Evolutionary conservation across 1,140 invertebrate species (phyloP).

Genomic region (Monomorium pharaonis): DNA sequence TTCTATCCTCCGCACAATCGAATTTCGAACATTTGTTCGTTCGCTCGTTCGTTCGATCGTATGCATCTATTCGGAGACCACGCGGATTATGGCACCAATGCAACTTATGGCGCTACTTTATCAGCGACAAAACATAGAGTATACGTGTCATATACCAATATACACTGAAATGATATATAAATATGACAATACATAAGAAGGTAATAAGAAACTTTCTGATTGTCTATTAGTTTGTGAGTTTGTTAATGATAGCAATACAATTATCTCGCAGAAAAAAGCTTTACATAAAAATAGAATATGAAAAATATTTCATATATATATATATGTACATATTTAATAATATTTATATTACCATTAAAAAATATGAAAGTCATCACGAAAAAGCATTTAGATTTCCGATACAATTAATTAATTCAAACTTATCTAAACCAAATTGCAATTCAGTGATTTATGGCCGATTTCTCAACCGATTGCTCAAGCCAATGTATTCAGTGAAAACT

Average conservation of each 20-base stretch:
- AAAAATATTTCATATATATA: no score
- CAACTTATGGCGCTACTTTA: background rate
- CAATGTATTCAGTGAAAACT: slow-evolving; percentile 35
- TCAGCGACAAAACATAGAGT: background rate
- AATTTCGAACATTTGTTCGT: slow-evolving; percentile 18
- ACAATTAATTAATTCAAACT: slow-evolving; percentile 8
- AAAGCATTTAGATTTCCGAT: background rate
- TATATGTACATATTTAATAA: background rate
- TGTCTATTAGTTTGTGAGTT: background rate
- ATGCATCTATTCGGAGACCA: slow-evolving; percentile 32
- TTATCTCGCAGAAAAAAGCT: background rate
- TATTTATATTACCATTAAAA: background rate
- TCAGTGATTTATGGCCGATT: background rate
- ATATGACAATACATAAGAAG: background rate
- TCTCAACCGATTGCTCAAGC: slow-evolving; percentile 4
- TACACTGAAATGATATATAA: background rate
- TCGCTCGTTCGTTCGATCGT: slow-evolving; percentile 16
- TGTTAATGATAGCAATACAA: background rate
- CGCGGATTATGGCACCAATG: background rate
- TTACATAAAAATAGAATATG: no score
- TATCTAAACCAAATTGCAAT: background rate
- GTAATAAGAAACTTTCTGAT: background rate
- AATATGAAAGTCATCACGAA: background rate
- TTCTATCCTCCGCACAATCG: background rate
- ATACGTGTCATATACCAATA: background rate